Base-by-base conservation (phyloP, 1,140 invertebrate species). In the Lepidurus packardi region DNA sequence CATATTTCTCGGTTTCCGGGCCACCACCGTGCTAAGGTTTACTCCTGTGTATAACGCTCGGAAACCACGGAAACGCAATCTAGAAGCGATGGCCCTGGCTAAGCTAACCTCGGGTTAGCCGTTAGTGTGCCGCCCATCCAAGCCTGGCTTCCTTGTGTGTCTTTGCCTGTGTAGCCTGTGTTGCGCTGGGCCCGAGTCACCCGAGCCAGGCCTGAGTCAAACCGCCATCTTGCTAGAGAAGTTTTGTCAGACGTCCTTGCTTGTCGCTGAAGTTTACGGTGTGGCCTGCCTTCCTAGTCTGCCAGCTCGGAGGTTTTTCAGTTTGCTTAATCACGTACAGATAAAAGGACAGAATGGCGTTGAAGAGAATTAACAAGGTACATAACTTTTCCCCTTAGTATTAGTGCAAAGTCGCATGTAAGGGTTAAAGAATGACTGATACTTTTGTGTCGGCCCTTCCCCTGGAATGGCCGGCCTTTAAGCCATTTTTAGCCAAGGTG, bases 291-390 rank as follows among this genome's bases (percentile, higher is more conserved):
- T 65, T 65, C 53, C 13, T 16, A 65, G 53, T 65, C 53, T 65
- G 53, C 53, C 53, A 65, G 53, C 53, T 65, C 21, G 53, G 53
- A 65, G 53, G 53, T 9, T 65, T 65, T 65, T 65, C 53, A 16
- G 9, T 65, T 65, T 21, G 21, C 13, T 77, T 34, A 53, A 44
- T 77, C 45, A 45, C 41, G 76, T 45, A 25, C 76, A 77, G 45
- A 77, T 77, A 25, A 75, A 44, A 34, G 34, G 75, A 45, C 73
- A 79, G 44, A 45, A 95, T 95, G 94, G 93, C 94, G 89, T 91
- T 95, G 90, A 95, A 95, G 91, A 90, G 94, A 92, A 95, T 95
- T 90, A 95, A 95, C 91, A 95, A 95, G 92, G 93, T 94, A 91
- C 82, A 42, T 77, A 34, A 47, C 10, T 25, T 44, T 47, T 76